Percentiles rank a stretch among this genome's conserved stretches.
phyloP scores from a whole-genome alignment of 2,888 invertebrate genomes.

The Callosobruchus maculatus region DNA sequence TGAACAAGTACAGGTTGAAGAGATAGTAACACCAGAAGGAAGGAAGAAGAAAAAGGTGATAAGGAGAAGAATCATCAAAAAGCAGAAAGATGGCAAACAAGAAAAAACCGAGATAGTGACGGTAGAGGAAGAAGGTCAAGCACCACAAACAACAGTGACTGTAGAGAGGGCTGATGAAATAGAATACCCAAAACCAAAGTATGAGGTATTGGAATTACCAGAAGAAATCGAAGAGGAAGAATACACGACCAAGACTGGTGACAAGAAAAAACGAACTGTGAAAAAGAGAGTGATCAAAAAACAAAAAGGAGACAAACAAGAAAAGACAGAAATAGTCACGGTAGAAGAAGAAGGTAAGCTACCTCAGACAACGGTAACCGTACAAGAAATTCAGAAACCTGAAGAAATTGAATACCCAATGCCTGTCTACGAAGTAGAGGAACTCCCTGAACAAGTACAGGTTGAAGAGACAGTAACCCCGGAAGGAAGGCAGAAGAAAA shows the following conservation, averaged over 20 bases:
- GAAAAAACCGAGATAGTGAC: constrained; percentile 35
- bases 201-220: constrained; percentile 21
- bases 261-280: constrained; percentile 28
- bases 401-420: constrained; percentile 25
- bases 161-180: constrained; percentile 24
- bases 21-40: constrained; percentile 37
- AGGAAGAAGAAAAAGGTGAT: constrained; percentile 34
- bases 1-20: constrained; percentile 18
- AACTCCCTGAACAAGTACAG: constrained; percentile 32
- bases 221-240: constrained; percentile 36
- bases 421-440: constrained; percentile 26
- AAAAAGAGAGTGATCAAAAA: constrained; percentile 38
- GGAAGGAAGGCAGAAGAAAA: constrained; percentile 30
- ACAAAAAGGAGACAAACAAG: constrained; percentile 35
- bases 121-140: constrained; percentile 43
- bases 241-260: constrained; percentile 34
- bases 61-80: constrained; percentile 35
- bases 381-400: constrained; percentile 27
- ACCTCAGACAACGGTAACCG: constrained; percentile 35
- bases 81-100: constrained; percentile 40
- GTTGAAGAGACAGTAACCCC: constrained; percentile 24
- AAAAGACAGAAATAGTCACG: constrained; percentile 45
- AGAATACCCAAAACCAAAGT: not conserved
- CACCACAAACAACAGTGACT: constrained; percentile 43
- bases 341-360: constrained; percentile 33